These are phyloP conservation scores for Drosophila grimshawi DNA, from an alignment of 1,140 invertebrate species.

Conservation along the genomic window DNA sequence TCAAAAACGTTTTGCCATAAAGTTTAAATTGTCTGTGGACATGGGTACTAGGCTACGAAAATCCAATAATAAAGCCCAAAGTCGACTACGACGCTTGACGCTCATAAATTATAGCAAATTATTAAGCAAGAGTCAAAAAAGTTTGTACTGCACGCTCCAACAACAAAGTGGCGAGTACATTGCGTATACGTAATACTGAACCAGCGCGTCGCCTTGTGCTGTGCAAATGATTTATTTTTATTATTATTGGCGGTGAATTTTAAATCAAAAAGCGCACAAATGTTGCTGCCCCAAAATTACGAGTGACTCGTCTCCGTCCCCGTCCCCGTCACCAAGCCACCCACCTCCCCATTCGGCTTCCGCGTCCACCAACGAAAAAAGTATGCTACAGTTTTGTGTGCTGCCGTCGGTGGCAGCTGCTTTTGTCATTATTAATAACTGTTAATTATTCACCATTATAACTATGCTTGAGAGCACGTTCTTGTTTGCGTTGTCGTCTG, in stretches of 20 bases:
- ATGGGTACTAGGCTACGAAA: conserved; percentile 34
- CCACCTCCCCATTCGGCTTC: too few species aligned
- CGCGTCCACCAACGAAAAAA: conserved; percentile 36
- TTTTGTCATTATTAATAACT: conserved; percentile 84
- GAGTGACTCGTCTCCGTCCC: neutral
- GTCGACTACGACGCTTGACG: conserved; percentile 26
- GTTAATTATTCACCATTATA: conserved; percentile 84
- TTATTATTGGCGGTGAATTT: conserved; percentile 82
- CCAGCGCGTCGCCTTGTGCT: conserved; percentile 26
- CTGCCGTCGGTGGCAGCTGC: conserved; percentile 69
- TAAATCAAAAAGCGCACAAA: conserved; percentile 75
- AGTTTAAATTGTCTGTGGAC: conserved; percentile 68
- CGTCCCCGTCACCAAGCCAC: too few species aligned
- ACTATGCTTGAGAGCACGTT: conserved; percentile 62
- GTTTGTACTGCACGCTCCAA: conserved; percentile 52
- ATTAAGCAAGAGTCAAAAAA: conserved; percentile 73
- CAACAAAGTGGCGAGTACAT: conserved; percentile 41
- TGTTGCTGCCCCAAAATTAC: conserved; percentile 31
- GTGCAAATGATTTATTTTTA: conserved; percentile 73
- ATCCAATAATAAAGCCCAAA: conserved; percentile 72
- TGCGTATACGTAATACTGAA: conserved; percentile 53
- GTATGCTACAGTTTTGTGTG: conserved; percentile 65
- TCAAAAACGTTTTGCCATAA: conserved; percentile 76
- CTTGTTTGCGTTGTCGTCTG: conserved; percentile 41
- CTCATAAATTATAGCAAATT: conserved; percentile 74